Base-by-base conservation (phyloP, 2,797 vertebrate species). In the Spondyliosoma cantharus region DNA sequence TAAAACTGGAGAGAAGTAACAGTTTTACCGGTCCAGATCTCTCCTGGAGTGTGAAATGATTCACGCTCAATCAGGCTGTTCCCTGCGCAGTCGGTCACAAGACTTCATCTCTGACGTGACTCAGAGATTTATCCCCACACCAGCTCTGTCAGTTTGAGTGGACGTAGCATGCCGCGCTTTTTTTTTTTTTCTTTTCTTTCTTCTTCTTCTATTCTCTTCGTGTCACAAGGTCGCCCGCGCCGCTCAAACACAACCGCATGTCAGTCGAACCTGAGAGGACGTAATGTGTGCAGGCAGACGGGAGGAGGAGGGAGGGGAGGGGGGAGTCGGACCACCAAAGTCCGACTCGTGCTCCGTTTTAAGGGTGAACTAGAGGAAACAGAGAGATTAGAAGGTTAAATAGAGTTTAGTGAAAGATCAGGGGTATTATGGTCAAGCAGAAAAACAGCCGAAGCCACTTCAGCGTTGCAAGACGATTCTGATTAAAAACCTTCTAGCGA, bases 351-450 rank as follows among this genome's bases (percentile, higher is more conserved):
- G 81, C 78, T 84, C 67, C 14, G 25, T 62, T 81, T 85, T 66
- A 75, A 74, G 49, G 71, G 78, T 20, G 59, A 88, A 80, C 71
- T 61, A 60, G 80, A 84, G 79, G 86, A 93, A 92, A 89, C 83
- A 43, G 82, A 52, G 43, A 86, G 92, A 93, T 94, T 92, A 91
- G 50, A 81, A 90, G 90, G 93, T 94, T 93, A 92, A 93, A 91
- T 76, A 86, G 88, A 92, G 93, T 93, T 93, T 91, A 94, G 87
- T 86, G 86, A 91, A 89, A 91, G 87, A 94, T 92, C 87, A 90
- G 60, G 81, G 54, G 75, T 79, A 90, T 92, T 89, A 83, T 69
- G 48, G 9, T 78, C 68, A 77, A 77, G 82, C 82, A 74, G 49
- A 76, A 78, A 87, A 81, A 74, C 67, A 83, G n/a, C n/a, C n/a